phyloP scores from a whole-genome alignment of 2,797 vertebrate genomes.

The Chanos chanos region DNA sequence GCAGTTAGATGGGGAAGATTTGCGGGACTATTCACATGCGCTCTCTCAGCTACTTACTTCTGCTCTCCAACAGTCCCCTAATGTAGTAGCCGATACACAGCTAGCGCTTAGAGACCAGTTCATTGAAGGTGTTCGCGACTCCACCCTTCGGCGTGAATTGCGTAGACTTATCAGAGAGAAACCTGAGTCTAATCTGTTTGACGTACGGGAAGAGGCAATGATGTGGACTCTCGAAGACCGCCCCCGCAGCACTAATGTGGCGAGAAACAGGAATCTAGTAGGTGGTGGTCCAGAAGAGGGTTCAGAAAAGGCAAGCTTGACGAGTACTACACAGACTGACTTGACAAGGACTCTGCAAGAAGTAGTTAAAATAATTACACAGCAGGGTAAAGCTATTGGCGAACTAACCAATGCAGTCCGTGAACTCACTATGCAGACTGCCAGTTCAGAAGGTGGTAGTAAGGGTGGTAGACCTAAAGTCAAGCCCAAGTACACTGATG shows the following conservation, averaged over 20 bases:
- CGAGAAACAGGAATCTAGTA: not conserved
- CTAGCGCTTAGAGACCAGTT: not conserved
- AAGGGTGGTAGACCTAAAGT: not conserved
- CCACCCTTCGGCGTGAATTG: not conserved
- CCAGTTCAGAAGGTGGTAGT: not conserved
- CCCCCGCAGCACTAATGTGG: not conserved
- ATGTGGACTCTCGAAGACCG: not conserved
- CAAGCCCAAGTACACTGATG: conserved; percentile 6
- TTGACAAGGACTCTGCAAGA: not conserved
- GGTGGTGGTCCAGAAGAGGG: not conserved
- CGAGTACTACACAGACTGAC: too few relatives aligned
- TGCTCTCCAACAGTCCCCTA: not conserved
- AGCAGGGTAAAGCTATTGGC: not conserved
- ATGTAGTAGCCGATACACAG: not conserved
- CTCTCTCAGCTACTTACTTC: not conserved
- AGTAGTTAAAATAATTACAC: not conserved
- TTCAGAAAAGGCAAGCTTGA: not conserved
- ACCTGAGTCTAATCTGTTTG: not conserved
- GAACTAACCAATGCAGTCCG: not conserved
- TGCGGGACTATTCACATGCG: not conserved
- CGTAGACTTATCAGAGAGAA: not conserved
- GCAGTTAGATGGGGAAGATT: not conserved
- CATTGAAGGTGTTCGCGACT: not conserved
- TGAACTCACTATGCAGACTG: not conserved
- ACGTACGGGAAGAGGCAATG: not conserved